A percentile compares a stretch with the other conserved stretches of the same genome.
Evolutionary conservation across 1,140 invertebrate species (phyloP).

Genomic region (Brachionus koreanus): DNA sequence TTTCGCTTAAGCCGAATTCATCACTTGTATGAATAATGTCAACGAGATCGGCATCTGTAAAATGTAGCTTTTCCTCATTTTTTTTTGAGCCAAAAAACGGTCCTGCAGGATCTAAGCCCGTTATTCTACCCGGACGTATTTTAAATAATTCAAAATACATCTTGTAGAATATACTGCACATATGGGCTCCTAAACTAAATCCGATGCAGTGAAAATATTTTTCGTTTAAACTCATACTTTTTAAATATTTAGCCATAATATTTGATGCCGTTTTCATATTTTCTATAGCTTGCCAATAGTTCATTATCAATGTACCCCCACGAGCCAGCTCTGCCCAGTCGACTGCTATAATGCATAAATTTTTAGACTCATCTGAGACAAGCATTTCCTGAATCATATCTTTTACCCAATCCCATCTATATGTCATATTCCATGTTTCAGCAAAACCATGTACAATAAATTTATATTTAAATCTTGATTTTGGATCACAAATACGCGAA

Average conservation of each 20-base stretch:
- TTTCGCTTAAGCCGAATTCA: conserved; percentile 19
- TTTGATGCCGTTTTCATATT: conserved; percentile 11
- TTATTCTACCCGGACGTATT: neutral
- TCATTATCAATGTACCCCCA: conserved; percentile 2
- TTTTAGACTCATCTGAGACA: neutral
- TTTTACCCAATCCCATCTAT: conserved; percentile 40
- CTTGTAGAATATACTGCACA: conserved; percentile 34
- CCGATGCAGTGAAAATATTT: conserved; percentile 45
- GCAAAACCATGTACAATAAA: conserved; percentile 42
- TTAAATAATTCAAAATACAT: neutral
- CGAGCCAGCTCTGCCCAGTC: conserved; percentile 24
- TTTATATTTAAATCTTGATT: neutral
- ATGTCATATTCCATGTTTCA: conserved; percentile 44
- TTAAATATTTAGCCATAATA: neutral
- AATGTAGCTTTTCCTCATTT: neutral
- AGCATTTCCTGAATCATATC: conserved; percentile 23
- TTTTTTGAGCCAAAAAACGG: conserved; percentile 16
- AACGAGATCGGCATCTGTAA: conserved; percentile 26
- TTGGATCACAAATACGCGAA: neutral
- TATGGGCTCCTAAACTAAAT: conserved; percentile 41
- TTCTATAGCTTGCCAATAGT: conserved; percentile 31
- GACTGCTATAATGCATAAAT: neutral
- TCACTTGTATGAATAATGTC: conserved; percentile 30
- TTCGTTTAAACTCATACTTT: neutral
- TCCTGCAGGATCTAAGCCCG: conserved; percentile 39